Conservation (phyloP, 2,113 vertebrate genomes). For the Speoplatyrhinus poulsoni region DNA sequence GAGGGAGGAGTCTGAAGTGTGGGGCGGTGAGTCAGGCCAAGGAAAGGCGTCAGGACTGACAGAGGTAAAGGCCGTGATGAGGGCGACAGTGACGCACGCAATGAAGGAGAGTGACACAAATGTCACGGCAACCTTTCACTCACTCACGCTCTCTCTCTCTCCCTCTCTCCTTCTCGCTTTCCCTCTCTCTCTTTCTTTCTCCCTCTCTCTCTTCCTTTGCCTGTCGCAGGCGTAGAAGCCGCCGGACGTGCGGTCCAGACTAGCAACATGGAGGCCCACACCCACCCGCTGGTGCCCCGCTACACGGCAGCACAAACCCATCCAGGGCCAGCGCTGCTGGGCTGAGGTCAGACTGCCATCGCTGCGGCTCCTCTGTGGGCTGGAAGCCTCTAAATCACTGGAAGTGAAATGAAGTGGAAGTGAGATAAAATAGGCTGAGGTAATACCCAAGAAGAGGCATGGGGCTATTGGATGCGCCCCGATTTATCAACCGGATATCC, state of each 20-base stretch:
- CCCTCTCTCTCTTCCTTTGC: slow-evolving; percentile 30
- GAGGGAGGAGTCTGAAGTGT: slow-evolving; percentile 6
- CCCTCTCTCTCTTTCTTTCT: slow-evolving; percentile 18
- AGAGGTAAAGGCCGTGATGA: slow-evolving; percentile 60
- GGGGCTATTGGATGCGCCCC: slow-evolving; percentile 52
- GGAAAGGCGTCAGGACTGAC: slow-evolving; percentile 69
- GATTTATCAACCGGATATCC: slow-evolving; percentile 66
- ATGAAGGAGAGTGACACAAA: slow-evolving; percentile 73
- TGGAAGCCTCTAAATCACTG: slow-evolving; percentile 18
- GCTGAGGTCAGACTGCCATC: slow-evolving; percentile 23
- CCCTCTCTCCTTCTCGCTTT: not conserved
- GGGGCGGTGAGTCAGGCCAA: slow-evolving; percentile 30
- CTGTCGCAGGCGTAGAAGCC: slow-evolving; percentile 48
- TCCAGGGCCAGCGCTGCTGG: slow-evolving; percentile 22
- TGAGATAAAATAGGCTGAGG: slow-evolving; percentile 26
- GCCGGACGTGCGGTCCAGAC: slow-evolving; percentile 47
- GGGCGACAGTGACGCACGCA: slow-evolving; percentile 62
- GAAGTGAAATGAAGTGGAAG: slow-evolving; percentile 34
- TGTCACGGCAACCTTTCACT: slow-evolving; percentile 73
- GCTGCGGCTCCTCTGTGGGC: not conserved
- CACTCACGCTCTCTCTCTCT: slow-evolving; percentile 41
- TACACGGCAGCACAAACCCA: slow-evolving; percentile 35
- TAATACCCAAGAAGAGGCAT: slow-evolving; percentile 57
- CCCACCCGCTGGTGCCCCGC: slow-evolving; percentile 32
- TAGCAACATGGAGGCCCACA: slow-evolving; percentile 51